Evolutionary conservation across 2,797 vertebrate species (phyloP), one percentile per base, ranked within the genome.

Genomic region (Ctenosaura bakeri): DNA sequence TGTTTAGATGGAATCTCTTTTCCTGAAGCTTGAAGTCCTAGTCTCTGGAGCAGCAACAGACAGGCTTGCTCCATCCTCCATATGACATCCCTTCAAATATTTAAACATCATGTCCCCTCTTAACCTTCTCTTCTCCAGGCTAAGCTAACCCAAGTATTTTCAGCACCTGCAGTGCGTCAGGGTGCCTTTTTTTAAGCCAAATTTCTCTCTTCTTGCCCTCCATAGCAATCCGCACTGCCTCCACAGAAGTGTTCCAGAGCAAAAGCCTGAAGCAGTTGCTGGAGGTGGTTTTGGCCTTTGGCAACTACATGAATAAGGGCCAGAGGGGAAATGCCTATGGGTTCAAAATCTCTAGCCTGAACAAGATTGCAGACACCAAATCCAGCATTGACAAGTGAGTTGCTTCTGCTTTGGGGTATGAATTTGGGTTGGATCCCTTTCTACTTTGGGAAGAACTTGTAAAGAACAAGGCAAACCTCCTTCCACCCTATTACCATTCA

Each of bases 231-330:
- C 97, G 96, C 0, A 97, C 97, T 7, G 98, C 98, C 0, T 99
- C 98, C 20, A 98, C 98, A 95, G 98, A 99, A 50, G 97, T 99
- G 16, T 97, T 99, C 86, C 98, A 98, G 93, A 99, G 99, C 95
- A 97, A 95, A 83, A 98, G 97, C 96, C 97, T 99, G 90, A 98
- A 98, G 97, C 99, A 99, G 97, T 97, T 99, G 93, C 90, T 99
- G 93, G 99, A 99, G 95, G 99, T 99, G 93, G 98, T 99, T 77
- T 96, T 99, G 95, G 99, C 99, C 54, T 98, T 99, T 1, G 99
- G 99, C 71, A 99, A 99, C 97, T 99, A 99, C 96, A 99, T 99
- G 99, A 99, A 99, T 97, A 99, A 99, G 95, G 99, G 99, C 82
- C 99, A 99, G 92, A 97, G 99, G 96, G 99, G 99, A 88, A 99